Percentiles rank a stretch among this genome's conserved stretches.
Conservation (phyloP, 2,888 invertebrate genomes). For the Oxytorus armatus region DNA sequence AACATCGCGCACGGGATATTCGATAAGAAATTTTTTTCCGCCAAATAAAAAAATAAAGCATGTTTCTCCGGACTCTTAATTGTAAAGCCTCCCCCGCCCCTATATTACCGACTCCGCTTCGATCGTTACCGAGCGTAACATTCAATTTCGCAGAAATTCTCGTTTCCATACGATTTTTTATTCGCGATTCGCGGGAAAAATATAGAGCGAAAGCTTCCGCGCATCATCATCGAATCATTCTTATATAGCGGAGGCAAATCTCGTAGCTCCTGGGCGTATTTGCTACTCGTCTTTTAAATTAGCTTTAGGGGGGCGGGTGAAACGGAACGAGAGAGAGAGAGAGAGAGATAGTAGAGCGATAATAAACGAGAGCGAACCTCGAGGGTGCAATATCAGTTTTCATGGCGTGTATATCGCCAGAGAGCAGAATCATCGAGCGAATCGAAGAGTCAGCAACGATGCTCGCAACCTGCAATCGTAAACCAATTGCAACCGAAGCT, state of each 20-base stretch:
- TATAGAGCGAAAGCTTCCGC: not conserved
- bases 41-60: no score
- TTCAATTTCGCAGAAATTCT: no score
- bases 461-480: slow-evolving; percentile 60
- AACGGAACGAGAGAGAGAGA: not conserved
- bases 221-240: not conserved
- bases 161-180: not conserved
- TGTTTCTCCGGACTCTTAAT: no score
- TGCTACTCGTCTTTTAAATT: not conserved
- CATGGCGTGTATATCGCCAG: slow-evolving; percentile 15
- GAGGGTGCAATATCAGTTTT: slow-evolving; percentile 34
- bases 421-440: slow-evolving; percentile 38
- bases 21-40: no score
- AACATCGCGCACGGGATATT: no score
- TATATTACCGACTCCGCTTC: no score
- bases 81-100: no score
- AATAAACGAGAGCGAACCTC: slow-evolving; percentile 50
- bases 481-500: slow-evolving; percentile 60
- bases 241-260: not conserved
- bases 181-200: not conserved
- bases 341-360: slow-evolving; percentile 22
- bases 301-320: not conserved
- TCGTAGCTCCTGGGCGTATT: not conserved
- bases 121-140: no score
- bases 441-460: slow-evolving; percentile 40